A percentile compares a stretch with the other conserved stretches of the same genome.
These are phyloP conservation scores for Micrasema longulum DNA, from an alignment of 1,140 invertebrate species.

Conservation along the genomic window DNA sequence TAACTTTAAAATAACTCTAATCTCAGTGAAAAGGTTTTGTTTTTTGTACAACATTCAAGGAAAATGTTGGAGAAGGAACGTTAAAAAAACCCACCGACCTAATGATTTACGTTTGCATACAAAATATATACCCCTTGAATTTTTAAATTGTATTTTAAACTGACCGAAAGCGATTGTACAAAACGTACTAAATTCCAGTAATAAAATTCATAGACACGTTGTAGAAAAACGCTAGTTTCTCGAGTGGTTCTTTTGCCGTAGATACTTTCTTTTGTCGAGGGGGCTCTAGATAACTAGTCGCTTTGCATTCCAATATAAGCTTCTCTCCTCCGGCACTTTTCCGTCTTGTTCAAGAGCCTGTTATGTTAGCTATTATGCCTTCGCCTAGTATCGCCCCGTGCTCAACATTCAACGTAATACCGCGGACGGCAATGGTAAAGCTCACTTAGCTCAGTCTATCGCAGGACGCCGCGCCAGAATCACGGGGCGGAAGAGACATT, in stretches of 20 bases:
- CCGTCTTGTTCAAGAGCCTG: constrained; percentile 31
- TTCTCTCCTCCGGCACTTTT: constrained; percentile 11
- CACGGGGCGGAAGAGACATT: not conserved
- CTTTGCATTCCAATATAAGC: constrained; percentile 5
- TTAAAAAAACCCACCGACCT: not conserved
- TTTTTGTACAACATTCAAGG: too few species aligned
- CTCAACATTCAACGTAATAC: constrained; percentile 8
- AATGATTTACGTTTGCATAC: not conserved
- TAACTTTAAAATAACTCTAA: too few species aligned
- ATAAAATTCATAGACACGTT: not conserved
- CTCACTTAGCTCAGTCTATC: constrained; percentile 41
- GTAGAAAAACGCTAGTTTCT: not conserved
- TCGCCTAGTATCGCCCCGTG: constrained; percentile 30
- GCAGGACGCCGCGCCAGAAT: constrained; percentile 33
- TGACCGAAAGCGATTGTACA: constrained; percentile 10
- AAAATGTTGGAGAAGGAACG: too few species aligned
- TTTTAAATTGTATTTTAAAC: not conserved
- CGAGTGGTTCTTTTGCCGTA: too few species aligned
- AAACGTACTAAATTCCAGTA: not conserved
- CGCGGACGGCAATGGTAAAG: not conserved
- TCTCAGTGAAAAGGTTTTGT: too few species aligned
- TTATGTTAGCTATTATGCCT: constrained; percentile 19
- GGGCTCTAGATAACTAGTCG: not conserved
- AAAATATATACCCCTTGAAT: constrained; percentile 1
- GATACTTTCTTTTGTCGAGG: constrained; percentile 5